Conservation (phyloP, 2,113 vertebrate species). For the Mixornis gularis region DNA sequence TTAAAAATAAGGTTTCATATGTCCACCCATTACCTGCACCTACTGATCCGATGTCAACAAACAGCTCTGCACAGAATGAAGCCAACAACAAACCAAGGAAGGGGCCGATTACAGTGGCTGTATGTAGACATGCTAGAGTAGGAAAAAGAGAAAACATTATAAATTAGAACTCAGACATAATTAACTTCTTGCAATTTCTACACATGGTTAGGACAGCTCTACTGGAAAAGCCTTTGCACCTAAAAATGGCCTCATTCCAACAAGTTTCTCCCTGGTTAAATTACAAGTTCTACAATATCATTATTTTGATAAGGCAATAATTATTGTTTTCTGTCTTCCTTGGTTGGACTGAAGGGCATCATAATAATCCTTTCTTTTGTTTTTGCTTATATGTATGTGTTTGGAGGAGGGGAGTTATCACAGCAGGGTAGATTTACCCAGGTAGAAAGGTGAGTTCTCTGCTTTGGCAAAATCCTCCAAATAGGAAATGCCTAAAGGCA, state of each 20-base stretch:
- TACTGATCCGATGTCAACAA: constrained; percentile 87
- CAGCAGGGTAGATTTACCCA: constrained; percentile 70
- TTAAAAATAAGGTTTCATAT: not conserved
- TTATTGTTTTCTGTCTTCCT: not conserved
- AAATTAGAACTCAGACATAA: not conserved
- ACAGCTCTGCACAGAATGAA: constrained; percentile 84
- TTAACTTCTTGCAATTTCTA: not conserved
- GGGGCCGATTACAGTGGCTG: constrained; percentile 82
- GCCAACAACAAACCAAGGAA: constrained; percentile 86
- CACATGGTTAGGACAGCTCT: not conserved
- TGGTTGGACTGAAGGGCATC: not conserved
- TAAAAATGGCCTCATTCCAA: not conserved
- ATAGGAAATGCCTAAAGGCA: constrained; percentile 88
- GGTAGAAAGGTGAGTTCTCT: constrained; percentile 90
- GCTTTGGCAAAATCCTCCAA: constrained; percentile 87
- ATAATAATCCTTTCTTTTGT: not conserved
- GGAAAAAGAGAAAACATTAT: not conserved
- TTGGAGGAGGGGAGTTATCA: not conserved
- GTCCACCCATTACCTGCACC: constrained; percentile 77
- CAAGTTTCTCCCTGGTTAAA: not conserved
- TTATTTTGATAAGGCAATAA: not conserved
- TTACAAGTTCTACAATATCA: not conserved
- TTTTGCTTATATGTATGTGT: not conserved
- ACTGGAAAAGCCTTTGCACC: not conserved
- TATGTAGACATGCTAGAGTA: constrained; percentile 81